phyloP scores from a whole-genome alignment of 2,113 vertebrate genomes.

The Heloderma charlesbogerti region DNA sequence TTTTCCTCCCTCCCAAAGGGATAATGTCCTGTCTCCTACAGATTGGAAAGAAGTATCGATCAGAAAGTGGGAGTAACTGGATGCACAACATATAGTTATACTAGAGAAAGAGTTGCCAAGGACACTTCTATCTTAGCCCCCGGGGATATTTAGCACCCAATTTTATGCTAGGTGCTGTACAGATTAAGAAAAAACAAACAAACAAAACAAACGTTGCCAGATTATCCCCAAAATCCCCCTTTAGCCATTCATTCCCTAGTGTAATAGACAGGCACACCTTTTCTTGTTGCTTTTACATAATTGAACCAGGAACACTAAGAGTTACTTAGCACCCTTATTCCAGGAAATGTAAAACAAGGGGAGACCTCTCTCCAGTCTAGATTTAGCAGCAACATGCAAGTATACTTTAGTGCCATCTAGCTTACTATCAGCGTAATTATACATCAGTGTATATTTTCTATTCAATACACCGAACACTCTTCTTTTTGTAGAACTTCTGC shows the following conservation, averaged over 20 bases:
- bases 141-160: not conserved
- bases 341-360: conserved; percentile 1
- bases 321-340: not conserved
- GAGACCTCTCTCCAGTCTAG: not conserved
- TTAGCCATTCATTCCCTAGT: not conserved
- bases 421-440: conserved; percentile 19
- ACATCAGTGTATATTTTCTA: not conserved
- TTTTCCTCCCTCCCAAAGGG: not conserved
- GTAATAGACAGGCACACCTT: not conserved
- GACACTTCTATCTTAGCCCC: not conserved
- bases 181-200: not conserved
- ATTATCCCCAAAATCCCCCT: not conserved
- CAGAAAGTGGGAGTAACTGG: not conserved
- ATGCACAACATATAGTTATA: not conserved
- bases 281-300: not conserved
- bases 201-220: not conserved
- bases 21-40: not conserved
- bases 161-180: not conserved
- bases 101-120: not conserved
- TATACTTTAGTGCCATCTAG: conserved; percentile 28
- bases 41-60: not conserved
- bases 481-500: not conserved
- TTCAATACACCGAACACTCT: not conserved
- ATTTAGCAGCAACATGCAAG: not conserved
- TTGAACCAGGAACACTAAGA: not conserved